Evolutionary conservation across 1,140 invertebrate species (phyloP), one percentile per base, ranked within the genome.

Genomic region (Zophobas morio): DNA sequence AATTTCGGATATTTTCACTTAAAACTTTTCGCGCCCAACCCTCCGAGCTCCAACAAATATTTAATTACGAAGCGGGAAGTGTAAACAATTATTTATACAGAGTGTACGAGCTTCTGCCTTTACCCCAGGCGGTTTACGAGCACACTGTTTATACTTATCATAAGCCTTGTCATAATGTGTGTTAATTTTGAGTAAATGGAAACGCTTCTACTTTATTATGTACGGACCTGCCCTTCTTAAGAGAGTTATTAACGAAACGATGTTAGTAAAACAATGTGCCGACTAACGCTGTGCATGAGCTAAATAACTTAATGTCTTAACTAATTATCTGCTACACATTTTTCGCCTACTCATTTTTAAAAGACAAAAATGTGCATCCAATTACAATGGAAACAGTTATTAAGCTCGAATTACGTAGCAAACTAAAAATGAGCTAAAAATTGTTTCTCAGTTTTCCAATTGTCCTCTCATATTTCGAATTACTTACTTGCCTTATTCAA

Each of bases 11-110:
- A 66, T 66, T 66, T 66, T 66, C 60, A 66, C 60, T 66, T 66
- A 66, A 66, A 66, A 66, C 60, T 66, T 66, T 66, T 66, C 60
- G 39, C 60, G 39, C 60, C 60, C 60, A 32, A 66, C 60, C 39
- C 60, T 66, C 60, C 39, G 2, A 66, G 60, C 60, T 66, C 60
- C 39, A 42, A 66, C 60, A 66, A 66, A 66, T 66, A 66, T 66
- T 66, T 66, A 66, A 66, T 66, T 66, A 66, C 60, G 60, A 33
- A 66, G 60, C 60, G 60, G 60, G 60, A 66, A 66, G 60, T 66
- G 60, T 66, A 66, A 66, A 66, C 60, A 66, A 66, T 66, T 66
- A 66, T 66, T 66, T 66, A 66, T 66, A 66, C 60, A 66, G 60
- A 42, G 60, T 66, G 60, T 66, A 66, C 60, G 60, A 47, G 60